Conservation (phyloP, 1,140 invertebrate species). For the Latrodectus geometricus region DNA sequence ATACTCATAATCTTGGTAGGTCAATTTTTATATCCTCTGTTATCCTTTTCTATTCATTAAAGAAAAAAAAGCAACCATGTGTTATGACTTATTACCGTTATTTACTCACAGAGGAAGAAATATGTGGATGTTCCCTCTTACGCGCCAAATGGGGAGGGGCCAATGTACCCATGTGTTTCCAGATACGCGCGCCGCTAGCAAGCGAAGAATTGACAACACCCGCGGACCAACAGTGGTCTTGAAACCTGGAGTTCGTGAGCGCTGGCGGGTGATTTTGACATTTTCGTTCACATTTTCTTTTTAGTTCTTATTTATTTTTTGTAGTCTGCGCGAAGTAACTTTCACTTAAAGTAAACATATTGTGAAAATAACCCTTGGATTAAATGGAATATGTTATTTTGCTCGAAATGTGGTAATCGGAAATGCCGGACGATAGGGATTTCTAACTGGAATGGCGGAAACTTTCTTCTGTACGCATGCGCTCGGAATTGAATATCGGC, state of each 20-base stretch:
- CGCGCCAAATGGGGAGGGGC: conserved; percentile 33
- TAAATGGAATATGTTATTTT: no score
- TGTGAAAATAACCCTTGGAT: no score
- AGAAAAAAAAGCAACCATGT: no score
- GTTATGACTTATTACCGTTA: no score
- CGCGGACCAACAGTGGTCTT: background rate
- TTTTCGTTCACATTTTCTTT: no score
- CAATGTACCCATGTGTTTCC: conserved; percentile 48
- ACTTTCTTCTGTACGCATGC: conserved; percentile 37
- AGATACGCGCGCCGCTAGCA: conserved; percentile 11
- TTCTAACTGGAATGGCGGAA: conserved; percentile 37
- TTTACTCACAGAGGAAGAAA: background rate
- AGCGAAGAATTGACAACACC: conserved; percentile 25
- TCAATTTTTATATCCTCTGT: no score
- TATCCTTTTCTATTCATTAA: no score
- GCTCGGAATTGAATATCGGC: conserved; percentile 9
- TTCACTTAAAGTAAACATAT: no score
- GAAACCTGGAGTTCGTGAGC: background rate
- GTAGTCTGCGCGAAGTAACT: no score
- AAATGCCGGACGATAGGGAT: background rate
- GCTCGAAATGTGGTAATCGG: conserved; percentile 13
- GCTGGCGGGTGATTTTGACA: background rate
- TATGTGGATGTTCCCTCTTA: background rate
- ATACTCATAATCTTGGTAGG: no score
- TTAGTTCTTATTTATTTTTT: no score